A percentile compares a stretch with the other conserved stretches of the same genome.
These are phyloP conservation scores for Chirona hameri DNA, from an alignment of 2,888 invertebrate species.

Conservation along the genomic window DNA sequence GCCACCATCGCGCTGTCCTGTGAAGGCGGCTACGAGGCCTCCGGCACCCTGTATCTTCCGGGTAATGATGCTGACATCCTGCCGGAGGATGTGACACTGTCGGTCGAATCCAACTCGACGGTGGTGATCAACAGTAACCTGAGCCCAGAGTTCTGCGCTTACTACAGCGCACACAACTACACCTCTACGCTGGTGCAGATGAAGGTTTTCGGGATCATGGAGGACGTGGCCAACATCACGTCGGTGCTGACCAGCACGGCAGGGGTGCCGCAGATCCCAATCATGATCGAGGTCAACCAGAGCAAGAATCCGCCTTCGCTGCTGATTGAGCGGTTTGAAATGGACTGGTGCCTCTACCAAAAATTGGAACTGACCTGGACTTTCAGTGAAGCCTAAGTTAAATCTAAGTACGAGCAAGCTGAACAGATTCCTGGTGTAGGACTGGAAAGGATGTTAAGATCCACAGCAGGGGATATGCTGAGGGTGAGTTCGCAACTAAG, in stretches of 20 bases:
- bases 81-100: neutral
- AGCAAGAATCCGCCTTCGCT: neutral
- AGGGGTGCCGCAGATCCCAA: neutral
- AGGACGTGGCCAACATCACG: neutral
- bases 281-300: neutral
- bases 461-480: too few species aligned
- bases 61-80: neutral
- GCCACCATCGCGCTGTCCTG: neutral
- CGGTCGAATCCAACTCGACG: neutral
- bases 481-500: too few species aligned
- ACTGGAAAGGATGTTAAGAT: too few species aligned
- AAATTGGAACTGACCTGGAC: neutral
- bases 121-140: neutral
- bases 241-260: neutral
- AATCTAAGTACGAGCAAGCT: too few species aligned
- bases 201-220: neutral
- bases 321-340: neutral
- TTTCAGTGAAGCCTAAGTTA: too few species aligned
- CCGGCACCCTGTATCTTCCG: neutral
- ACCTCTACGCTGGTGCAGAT: neutral
- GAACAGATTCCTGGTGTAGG: too few species aligned
- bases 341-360: neutral
- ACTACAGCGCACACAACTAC: neutral
- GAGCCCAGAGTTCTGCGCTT: neutral
- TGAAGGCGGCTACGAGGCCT: neutral